Evolutionary conservation across 2,113 vertebrate genomes (phyloP).

Genomic region (Sciurus niger): DNA sequence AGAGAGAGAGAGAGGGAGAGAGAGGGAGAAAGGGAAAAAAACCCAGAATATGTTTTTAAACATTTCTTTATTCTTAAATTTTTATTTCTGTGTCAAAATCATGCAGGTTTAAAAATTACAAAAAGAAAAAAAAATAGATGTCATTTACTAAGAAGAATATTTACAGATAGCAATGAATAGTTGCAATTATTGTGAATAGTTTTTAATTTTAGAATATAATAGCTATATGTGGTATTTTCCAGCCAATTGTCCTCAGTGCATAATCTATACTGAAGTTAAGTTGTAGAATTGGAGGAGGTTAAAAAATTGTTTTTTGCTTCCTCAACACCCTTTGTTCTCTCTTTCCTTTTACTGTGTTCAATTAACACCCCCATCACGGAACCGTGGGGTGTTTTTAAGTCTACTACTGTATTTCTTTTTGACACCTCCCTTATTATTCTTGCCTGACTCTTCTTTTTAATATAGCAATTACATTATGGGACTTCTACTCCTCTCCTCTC

Average conservation of each 20-base stretch:
- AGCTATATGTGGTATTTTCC: constrained; percentile 80
- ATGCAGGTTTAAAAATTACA: constrained; percentile 68
- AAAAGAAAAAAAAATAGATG: background rate
- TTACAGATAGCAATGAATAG: constrained; percentile 79
- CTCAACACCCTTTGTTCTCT: constrained; percentile 87
- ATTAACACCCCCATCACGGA: constrained; percentile 85
- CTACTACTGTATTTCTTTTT: constrained; percentile 86
- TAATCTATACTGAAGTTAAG: constrained; percentile 84
- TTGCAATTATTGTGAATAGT: constrained; percentile 77
- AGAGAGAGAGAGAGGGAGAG: background rate
- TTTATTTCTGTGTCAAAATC: background rate
- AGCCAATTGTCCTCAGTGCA: constrained; percentile 73
- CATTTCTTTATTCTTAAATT: background rate
- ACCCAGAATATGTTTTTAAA: background rate
- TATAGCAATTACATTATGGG: constrained; percentile 81
- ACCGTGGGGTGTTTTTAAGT: constrained; percentile 75
- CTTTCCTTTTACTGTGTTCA: constrained; percentile 80
- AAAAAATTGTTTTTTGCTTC: constrained; percentile 74
- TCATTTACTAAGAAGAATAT: constrained; percentile 77
- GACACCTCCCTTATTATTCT: constrained; percentile 84
- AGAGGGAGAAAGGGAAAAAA: background rate
- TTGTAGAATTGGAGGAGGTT: constrained; percentile 85
- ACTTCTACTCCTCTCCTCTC: constrained; percentile 22
- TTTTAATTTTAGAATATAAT: constrained; percentile 82
- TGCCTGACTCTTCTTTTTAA: constrained; percentile 84